Evolutionary conservation across 2,797 vertebrate genomes (phyloP).

Genomic region (Tragelaphus eurycerus): DNA sequence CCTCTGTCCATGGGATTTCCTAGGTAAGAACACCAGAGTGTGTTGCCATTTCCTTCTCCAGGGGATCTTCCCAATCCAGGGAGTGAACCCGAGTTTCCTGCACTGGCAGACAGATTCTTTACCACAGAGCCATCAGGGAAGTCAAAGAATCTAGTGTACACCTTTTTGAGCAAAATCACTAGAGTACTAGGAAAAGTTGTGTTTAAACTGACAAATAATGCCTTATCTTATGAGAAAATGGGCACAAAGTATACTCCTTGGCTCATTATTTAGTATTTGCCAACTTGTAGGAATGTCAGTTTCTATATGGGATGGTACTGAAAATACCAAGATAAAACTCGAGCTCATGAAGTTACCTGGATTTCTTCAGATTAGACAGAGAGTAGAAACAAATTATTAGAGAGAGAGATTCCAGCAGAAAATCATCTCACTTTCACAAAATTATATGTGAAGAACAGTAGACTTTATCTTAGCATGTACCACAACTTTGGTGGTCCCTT

Average conservation of each 20-base stretch:
- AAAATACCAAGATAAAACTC: slow-evolving; percentile 19
- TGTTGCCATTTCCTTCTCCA: not conserved
- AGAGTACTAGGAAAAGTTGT: not conserved
- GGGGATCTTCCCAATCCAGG: not conserved
- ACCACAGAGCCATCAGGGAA: not conserved
- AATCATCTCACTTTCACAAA: not conserved
- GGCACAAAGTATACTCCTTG: not conserved
- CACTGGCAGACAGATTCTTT: not conserved
- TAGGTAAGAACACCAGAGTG: not conserved
- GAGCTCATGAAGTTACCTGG: not conserved
- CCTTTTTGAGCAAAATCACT: not conserved
- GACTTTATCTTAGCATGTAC: not conserved
- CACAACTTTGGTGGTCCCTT: not conserved
- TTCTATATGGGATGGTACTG: no score
- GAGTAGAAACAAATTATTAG: not conserved
- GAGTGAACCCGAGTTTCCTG: not conserved
- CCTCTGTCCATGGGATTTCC: not conserved
- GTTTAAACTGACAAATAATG: not conserved
- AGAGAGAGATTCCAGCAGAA: not conserved
- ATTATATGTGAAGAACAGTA: not conserved
- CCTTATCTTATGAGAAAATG: not conserved
- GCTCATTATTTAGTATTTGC: not conserved
- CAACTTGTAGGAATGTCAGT: not conserved
- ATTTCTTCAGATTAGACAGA: not conserved
- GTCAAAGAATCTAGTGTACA: not conserved